Evolutionary conservation across 2,888 invertebrate genomes (phyloP).

Genomic region (Alcis repandata): DNA sequence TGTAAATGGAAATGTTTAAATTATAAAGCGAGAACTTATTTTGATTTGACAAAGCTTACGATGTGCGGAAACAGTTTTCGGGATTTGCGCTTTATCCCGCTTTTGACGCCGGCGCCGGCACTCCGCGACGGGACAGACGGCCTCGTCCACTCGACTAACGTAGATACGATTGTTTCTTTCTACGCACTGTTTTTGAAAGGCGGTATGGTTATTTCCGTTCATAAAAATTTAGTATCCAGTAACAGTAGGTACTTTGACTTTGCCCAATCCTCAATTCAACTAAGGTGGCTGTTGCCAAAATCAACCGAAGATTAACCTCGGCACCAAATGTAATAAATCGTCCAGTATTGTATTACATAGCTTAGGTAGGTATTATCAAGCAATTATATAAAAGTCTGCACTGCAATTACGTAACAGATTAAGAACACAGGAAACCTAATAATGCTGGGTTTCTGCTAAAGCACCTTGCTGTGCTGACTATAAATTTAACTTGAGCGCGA

Average conservation of each 20-base stretch:
- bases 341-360: slow-evolving; percentile 1
- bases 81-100: slow-evolving; percentile 64
- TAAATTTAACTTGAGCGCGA: slow-evolving; percentile 14
- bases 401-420: neutral
- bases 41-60: slow-evolving; percentile 82
- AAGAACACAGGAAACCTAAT: neutral
- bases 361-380: neutral
- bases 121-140: no score
- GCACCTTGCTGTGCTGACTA: slow-evolving; percentile 17
- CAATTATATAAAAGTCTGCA: no score
- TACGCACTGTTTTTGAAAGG: neutral
- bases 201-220: neutral
- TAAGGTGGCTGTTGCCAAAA: neutral
- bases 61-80: slow-evolving; percentile 67
- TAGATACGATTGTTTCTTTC: neutral
- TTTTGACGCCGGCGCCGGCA: no score
- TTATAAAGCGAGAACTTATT: slow-evolving; percentile 82
- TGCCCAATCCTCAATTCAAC: neutral
- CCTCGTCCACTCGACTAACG: no score
- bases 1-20: slow-evolving; percentile 82
- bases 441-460: neutral
- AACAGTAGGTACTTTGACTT: no score
- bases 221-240: neutral
- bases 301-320: neutral
- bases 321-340: neutral